Evolutionary conservation across 2,113 vertebrate genomes (phyloP).

Genomic region (Catharus bicknelli): DNA sequence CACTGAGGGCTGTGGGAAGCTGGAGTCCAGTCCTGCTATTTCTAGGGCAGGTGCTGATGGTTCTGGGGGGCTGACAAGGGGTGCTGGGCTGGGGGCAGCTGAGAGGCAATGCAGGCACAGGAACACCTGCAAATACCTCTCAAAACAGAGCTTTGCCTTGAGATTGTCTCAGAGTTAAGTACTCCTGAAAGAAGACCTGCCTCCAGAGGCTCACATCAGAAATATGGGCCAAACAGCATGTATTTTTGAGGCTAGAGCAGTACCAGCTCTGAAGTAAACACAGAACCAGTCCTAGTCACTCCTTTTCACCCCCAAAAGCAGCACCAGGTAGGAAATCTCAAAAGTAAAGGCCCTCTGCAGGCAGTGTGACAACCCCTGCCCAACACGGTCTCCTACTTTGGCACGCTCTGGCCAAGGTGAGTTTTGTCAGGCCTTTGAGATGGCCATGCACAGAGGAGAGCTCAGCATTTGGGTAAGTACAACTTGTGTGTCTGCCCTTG

Average conservation of each 20-base stretch:
- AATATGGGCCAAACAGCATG: accelerated
- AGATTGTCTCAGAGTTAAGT: not conserved
- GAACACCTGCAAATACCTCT: not conserved
- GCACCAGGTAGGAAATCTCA: not conserved
- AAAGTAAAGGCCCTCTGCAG: not conserved
- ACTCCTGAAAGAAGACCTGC: not conserved
- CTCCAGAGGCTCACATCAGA: not conserved
- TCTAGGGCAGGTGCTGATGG: not conserved
- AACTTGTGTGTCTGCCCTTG: not conserved
- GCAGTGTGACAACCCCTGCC: accelerated
- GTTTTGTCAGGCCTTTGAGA: not conserved
- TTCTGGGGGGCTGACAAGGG: accelerated
- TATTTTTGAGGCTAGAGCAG: not conserved
- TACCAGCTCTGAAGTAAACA: not conserved
- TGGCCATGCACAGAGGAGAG: not conserved
- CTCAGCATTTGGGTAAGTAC: not conserved
- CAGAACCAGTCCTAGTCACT: not conserved
- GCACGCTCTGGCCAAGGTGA: not conserved
- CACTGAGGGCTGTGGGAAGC: not conserved
- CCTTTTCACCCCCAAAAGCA: not conserved
- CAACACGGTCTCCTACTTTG: accelerated
- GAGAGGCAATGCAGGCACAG: accelerated
- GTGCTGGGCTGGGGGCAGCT: not conserved
- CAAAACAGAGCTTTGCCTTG: not conserved
- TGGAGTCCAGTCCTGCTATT: accelerated